Evolutionary conservation across 1,140 invertebrate genomes (phyloP), one percentile per base, ranked within the genome.

Genomic region (Drosophila nebulosa): DNA sequence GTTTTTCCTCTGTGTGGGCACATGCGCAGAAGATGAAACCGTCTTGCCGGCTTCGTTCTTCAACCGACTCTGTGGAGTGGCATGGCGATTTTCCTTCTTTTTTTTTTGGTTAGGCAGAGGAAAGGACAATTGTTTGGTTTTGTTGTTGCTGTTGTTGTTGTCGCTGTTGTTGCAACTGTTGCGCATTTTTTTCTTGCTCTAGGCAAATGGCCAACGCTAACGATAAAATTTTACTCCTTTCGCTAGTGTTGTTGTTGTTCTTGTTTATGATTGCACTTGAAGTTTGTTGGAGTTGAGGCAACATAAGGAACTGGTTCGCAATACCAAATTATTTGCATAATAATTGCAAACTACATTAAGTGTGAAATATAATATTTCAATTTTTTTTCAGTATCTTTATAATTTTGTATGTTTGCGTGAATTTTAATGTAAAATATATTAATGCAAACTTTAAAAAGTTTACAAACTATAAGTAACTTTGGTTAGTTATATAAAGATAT

Each of bases 81-180:
- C 7, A 46, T 46, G 22, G 58, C 46, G 22, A 6, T 16, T 36
- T 14, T 39, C 7, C 59, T 60, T 72, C 24, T 24, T 56, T 39
- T 16, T 39, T 18, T 42, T 46, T 46, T 30, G 10, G 30, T 14
- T 64, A 60, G 73, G 68, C 78, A 71, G 78, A 66, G 51, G 78
- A 86, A 85, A 81, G 81, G 61, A 85, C 81, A 85, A 85, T 85
- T 85, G 81, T 85, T 85, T 85, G 78, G 39, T 69, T 79, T 59
- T 73, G 79, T 65, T 83, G 78, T 42, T 42, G 62, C 32, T 39
- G 58, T 59, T 73, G 79, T 65, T 83, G 78, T 42, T 42, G 62
- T 39, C 50, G 58, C 30, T 52, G 62, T 18, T 64, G 50, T 39
- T 85, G 81, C 81, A 85, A 85, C 81, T 85, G 81, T 85, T 85